Evolutionary conservation across 1,140 invertebrate genomes (phyloP).

Genomic region (Drosophila novamexicana): DNA sequence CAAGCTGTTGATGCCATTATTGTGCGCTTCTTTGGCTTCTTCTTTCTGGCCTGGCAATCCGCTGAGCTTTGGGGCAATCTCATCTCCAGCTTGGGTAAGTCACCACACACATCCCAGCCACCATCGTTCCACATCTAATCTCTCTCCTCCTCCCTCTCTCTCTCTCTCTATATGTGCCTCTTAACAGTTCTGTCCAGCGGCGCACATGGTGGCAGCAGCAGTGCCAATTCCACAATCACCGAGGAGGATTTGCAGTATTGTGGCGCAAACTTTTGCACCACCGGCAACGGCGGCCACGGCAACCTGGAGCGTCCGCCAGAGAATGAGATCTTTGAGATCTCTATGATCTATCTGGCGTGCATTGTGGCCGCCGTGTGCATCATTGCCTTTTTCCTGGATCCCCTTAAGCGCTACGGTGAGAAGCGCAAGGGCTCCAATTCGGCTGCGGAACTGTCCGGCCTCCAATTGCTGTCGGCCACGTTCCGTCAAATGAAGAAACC

Average conservation of each 20-base stretch:
- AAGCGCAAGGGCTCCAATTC: conserved; percentile 90
- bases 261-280: conserved; percentile 93
- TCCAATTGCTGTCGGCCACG: conserved; percentile 94
- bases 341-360: conserved; percentile 94
- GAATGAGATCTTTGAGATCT: conserved; percentile 93
- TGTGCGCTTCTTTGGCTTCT: conserved; percentile 98
- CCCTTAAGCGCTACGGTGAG: conserved; percentile 94
- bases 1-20: conserved; percentile 95
- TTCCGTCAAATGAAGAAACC: conserved; percentile 95
- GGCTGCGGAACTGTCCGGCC: conserved; percentile 89
- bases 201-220: conserved; percentile 87
- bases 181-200: conserved; percentile 89
- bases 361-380: conserved; percentile 93
- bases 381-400: conserved; percentile 94
- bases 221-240: conserved; percentile 84
- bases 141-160: background rate
- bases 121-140: conserved; percentile 68
- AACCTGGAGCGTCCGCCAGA: conserved; percentile 91
- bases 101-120: background rate
- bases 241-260: conserved; percentile 88
- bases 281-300: conserved; percentile 87
- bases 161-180: background rate
- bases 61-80: conserved; percentile 98
- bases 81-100: conserved; percentile 92
- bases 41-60: conserved; percentile 98